phyloP scores from a whole-genome alignment of 2,888 invertebrate genomes.

The Tiliacea aurago region DNA sequence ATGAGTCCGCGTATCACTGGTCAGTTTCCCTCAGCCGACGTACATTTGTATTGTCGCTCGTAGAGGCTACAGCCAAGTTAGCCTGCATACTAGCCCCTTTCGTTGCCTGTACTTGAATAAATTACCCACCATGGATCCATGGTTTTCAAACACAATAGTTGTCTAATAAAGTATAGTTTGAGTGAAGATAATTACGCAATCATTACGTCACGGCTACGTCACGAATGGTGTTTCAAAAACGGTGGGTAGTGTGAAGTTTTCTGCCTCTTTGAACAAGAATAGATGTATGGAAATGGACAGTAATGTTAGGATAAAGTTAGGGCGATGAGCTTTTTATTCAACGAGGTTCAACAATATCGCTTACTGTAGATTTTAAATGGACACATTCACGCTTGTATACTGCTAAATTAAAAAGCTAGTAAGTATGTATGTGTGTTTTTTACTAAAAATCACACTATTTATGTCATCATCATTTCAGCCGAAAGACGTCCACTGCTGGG shows the following conservation, averaged over 20 bases:
- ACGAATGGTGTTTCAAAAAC: slow-evolving; percentile 35
- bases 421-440: no score
- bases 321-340: neutral
- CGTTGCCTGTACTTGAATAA: slow-evolving; percentile 28
- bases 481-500: no score
- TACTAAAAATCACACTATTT: no score
- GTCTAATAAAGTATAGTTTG: slow-evolving; percentile 49
- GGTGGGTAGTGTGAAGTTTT: slow-evolving; percentile 38
- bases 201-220: slow-evolving; percentile 46
- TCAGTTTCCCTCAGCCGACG: no score
- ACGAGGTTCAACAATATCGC: neutral
- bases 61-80: neutral
- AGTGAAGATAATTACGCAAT: slow-evolving; percentile 47
- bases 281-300: neutral
- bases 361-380: no score
- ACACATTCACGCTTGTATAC: no score
- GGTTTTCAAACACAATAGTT: slow-evolving; percentile 55
- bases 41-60: neutral
- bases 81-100: slow-evolving; percentile 18
- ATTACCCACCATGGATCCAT: slow-evolving; percentile 46
- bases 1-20: no score
- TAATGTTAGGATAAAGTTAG: neutral
- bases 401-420: no score
- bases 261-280: slow-evolving; percentile 32
- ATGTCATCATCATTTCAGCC: no score